These are phyloP conservation scores for Chionodraco myersi DNA, from an alignment of 2,113 vertebrate species.

Conservation along the genomic window DNA sequence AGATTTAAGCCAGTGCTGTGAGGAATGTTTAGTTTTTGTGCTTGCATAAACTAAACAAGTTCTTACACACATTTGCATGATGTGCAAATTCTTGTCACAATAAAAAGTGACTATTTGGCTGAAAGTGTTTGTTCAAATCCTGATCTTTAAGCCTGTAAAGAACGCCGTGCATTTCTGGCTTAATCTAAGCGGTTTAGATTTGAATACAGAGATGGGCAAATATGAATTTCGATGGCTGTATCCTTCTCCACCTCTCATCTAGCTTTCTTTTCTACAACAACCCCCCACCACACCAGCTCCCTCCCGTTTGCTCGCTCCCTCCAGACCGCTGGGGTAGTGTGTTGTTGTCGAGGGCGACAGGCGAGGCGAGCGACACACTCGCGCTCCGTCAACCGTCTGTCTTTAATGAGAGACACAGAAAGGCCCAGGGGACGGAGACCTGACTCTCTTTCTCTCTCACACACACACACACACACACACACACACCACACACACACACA, in stretches of 20 bases:
- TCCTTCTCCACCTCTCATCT: constrained; percentile 68
- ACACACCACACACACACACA: constrained; percentile 30
- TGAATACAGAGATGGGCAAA: constrained; percentile 47
- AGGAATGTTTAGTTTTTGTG: constrained; percentile 26
- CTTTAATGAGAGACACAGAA: constrained; percentile 86
- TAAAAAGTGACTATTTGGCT: constrained; percentile 9
- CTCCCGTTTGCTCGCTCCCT: constrained; percentile 71
- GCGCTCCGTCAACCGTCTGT: constrained; percentile 85
- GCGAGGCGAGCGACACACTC: constrained; percentile 83
- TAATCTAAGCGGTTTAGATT: constrained; percentile 17
- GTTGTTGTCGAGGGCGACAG: constrained; percentile 84
- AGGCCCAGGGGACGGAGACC: constrained; percentile 82
- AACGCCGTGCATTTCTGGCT: not conserved
- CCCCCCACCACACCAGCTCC: constrained; percentile 32
- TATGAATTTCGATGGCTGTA: constrained; percentile 68
- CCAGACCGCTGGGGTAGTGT: constrained; percentile 79
- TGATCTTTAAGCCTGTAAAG: constrained; percentile 18
- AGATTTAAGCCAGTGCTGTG: constrained; percentile 34
- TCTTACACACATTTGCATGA: constrained; percentile 22
- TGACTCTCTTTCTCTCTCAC: constrained; percentile 71
- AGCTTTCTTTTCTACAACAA: constrained; percentile 54
- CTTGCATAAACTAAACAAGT: constrained; percentile 19
- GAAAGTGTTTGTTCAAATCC: constrained; percentile 19
- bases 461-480: constrained; percentile 46
- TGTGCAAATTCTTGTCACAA: constrained; percentile 33